Evolutionary conservation across 2,113 vertebrate species (phyloP).

Genomic region (Pandion haliaetus): DNA sequence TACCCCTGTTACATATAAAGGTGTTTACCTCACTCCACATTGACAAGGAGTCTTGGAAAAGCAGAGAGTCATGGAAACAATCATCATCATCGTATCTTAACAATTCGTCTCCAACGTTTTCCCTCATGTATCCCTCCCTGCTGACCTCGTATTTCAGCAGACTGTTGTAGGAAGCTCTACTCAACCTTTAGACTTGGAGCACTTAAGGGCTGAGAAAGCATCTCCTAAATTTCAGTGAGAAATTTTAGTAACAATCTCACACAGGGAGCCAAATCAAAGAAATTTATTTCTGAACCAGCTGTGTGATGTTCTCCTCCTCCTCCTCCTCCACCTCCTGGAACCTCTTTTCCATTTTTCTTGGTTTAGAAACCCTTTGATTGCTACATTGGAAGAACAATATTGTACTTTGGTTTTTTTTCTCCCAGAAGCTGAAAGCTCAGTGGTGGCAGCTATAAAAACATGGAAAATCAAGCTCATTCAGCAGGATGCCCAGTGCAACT

Average conservation of each 20-base stretch:
- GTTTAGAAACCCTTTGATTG: neutral
- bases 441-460: neutral
- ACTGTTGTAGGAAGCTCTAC: neutral
- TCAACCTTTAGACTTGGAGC: neutral
- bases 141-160: neutral
- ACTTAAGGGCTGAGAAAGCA: neutral
- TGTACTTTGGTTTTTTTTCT: neutral
- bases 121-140: neutral
- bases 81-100: neutral
- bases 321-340: neutral
- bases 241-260: neutral
- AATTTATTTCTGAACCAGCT: neutral
- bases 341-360: neutral
- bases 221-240: neutral
- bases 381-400: neutral
- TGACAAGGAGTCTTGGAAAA: neutral
- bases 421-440: neutral
- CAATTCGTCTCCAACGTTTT: neutral
- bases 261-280: neutral
- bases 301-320: neutral
- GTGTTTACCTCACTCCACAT: neutral
- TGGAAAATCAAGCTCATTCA: constrained; percentile 14
- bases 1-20: neutral
- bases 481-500: neutral
- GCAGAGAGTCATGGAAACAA: neutral